Evolutionary conservation across 2,113 vertebrate genomes (phyloP).

Genomic region (Triplophysa siluroides): DNA sequence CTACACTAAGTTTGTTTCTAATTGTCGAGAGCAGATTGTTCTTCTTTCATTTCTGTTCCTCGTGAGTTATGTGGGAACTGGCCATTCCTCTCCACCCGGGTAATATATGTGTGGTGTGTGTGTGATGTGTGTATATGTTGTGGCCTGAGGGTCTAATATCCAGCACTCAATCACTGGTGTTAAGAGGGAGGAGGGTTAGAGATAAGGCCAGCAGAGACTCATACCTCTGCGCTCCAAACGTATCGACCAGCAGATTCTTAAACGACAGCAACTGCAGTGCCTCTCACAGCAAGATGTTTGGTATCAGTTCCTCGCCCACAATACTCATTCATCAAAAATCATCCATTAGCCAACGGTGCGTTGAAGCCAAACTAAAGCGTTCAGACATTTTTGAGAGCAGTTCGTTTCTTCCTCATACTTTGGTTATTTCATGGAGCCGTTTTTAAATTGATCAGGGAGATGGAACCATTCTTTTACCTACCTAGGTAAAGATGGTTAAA

Average conservation of each 20-base stretch:
- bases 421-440: conserved; percentile 7
- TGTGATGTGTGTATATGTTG: conserved; percentile 36
- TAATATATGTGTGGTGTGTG: conserved; percentile 49
- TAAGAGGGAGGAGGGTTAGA: conserved; percentile 50
- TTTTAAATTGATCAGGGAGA: not conserved
- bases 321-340: conserved; percentile 37
- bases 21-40: not conserved
- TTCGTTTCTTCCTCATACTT: conserved; percentile 20
- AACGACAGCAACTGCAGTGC: conserved; percentile 45
- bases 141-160: conserved; percentile 52
- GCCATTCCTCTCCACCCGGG: not conserved
- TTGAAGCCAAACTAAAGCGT: conserved; percentile 32
- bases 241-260: conserved; percentile 45
- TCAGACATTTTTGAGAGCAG: not conserved
- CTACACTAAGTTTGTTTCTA: not conserved
- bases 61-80: conserved; percentile 53
- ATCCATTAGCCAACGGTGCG: conserved; percentile 24
- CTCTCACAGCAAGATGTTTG: conserved; percentile 52
- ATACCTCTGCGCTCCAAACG: conserved; percentile 33
- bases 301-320: conserved; percentile 40
- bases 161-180: conserved; percentile 60
- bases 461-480: not conserved
- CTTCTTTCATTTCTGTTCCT: not conserved
- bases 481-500: not conserved
- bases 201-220: conserved; percentile 57